Conservation (phyloP, 2,113 vertebrate genomes). For the Atractosteus spatula region DNA sequence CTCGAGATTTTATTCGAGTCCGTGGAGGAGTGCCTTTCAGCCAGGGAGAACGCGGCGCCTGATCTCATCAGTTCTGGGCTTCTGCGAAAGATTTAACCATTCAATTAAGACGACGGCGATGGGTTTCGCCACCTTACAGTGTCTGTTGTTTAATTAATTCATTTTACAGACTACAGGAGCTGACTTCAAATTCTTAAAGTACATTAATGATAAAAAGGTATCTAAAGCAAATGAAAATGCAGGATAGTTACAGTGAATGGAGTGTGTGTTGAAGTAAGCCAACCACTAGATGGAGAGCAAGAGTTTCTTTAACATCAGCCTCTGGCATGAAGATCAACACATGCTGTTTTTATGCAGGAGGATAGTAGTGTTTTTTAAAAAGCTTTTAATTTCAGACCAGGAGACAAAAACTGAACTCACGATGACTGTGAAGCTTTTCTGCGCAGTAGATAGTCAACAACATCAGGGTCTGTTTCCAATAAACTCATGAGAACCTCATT, state of each 20-base stretch:
- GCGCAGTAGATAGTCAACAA: constrained; percentile 91
- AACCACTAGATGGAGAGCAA: too few relatives aligned
- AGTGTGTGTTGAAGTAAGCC: too few relatives aligned
- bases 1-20: constrained; percentile 89
- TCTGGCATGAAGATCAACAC: background rate
- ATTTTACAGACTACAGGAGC: too few relatives aligned
- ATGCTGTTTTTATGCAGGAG: background rate
- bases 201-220: too few relatives aligned
- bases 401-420: constrained; percentile 67
- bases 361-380: background rate
- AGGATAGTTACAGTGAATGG: too few relatives aligned
- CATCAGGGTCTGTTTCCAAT: constrained; percentile 88
- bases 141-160: too few relatives aligned
- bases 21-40: constrained; percentile 78
- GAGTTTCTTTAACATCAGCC: too few relatives aligned
- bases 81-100: constrained; percentile 46
- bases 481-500: constrained; percentile 92
- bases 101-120: too few relatives aligned
- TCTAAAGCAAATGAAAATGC: too few relatives aligned
- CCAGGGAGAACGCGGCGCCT: constrained; percentile 69
- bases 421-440: constrained; percentile 85
- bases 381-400: background rate
- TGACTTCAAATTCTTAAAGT: too few relatives aligned
- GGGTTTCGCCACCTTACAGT: too few relatives aligned
- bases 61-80: constrained; percentile 67